Base-by-base conservation (phyloP, 2,888 invertebrate species). In the Melanostoma scalare region DNA sequence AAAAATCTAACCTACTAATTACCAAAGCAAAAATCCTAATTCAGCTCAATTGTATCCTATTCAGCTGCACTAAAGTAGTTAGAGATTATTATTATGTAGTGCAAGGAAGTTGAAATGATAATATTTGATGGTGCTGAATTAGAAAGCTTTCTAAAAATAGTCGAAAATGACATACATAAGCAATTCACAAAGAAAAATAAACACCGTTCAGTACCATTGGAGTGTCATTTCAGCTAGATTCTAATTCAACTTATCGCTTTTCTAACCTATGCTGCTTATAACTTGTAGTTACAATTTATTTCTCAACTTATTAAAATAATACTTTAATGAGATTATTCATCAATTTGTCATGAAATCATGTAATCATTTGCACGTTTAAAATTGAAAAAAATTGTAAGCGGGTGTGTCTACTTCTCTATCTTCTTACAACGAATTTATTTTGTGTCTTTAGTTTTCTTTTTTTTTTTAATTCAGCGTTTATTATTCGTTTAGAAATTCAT, bases 41-140 rank as follows among this genome's bases (percentile, higher is more conserved):
- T 79, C 69, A 78, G 74, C 79, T 75, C 74, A 79, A 79, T 75
- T 84, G 38, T 79, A 71, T 52, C 69, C 84, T 84, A 84, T 84
- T 75, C 79, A 79, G 75, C 74, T 84, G 53, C 67, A 67, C 50
- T 61, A 35, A 71, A 35, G 79, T 84, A 79, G 74, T 79, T 74
- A 78, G 71, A 71, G 3, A 50, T 61, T 71, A 74, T 50, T 63
- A 50, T 55, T 53, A 68, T 63, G 58, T 74, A 84, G 78, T 71
- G 52, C 46, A 40, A 74, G 36, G 56, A 50, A 44, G 61, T 6
- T 79, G 67, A 75, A 71, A 20, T 75, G 60, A 84, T 74, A 44
- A 58, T 50, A 75, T 74, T 9, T 3, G 1, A 1, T 36, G 9
- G 36, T 78, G 79, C 75, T 68, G 67, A 75, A 58, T 71, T 31